A percentile compares a stretch with the other conserved stretches of the same genome.
Conservation (phyloP, 2,113 vertebrate species). For the Rhadina sibilatrix region DNA sequence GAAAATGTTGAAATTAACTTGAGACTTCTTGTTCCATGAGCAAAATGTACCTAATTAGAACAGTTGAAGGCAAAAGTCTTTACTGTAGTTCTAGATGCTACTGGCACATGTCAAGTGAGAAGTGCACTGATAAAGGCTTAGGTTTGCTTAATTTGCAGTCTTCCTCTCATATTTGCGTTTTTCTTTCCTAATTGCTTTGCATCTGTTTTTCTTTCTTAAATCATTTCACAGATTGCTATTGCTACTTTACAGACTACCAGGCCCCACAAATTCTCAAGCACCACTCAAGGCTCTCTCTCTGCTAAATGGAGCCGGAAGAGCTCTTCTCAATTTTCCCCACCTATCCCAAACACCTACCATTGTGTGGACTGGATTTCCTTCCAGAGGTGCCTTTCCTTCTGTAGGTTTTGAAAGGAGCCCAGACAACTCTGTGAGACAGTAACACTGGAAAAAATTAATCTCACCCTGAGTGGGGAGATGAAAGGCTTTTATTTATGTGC, state of each 20-base stretch:
- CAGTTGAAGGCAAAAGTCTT: background rate
- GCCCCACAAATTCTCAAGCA: background rate
- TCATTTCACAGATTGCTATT: background rate
- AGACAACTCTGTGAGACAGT: background rate
- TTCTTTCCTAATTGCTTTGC: background rate
- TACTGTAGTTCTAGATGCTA: background rate
- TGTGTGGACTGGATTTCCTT: background rate
- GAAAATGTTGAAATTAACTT: background rate
- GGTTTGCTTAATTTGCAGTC: background rate
- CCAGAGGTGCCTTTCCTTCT: background rate
- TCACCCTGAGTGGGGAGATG: background rate
- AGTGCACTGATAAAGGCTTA: background rate
- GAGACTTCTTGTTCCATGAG: background rate
- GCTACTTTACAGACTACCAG: background rate
- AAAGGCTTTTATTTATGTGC: slow-evolving; percentile 36
- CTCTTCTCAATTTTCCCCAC: background rate
- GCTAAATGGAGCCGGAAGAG: background rate
- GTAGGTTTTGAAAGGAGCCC: background rate
- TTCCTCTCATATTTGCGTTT: background rate
- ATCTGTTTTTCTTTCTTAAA: background rate
- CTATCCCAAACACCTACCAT: background rate
- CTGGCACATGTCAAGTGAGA: background rate
- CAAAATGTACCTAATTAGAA: background rate
- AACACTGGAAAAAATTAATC: slow-evolving; percentile 40
- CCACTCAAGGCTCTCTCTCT: background rate